Percentiles rank a stretch among this genome's conserved stretches.
Evolutionary conservation across 2,113 vertebrate genomes (phyloP).

Genomic region (Sphyrna mokarran): DNA sequence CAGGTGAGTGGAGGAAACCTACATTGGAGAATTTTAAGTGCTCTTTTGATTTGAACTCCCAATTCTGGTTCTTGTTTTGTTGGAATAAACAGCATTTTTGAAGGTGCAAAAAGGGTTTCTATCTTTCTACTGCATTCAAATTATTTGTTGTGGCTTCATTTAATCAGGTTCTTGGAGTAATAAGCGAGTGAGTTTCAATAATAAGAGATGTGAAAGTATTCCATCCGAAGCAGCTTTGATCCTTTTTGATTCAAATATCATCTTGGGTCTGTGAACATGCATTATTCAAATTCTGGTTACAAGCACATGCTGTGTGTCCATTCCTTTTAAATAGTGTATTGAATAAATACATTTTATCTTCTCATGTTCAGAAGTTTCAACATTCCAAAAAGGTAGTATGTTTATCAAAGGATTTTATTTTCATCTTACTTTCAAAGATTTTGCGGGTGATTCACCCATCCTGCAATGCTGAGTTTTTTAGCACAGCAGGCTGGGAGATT

Average conservation of each 20-base stretch:
- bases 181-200: background rate
- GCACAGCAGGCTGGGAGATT: too few relatives aligned
- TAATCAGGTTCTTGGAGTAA: background rate
- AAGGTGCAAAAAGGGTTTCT: background rate
- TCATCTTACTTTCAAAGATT: too few relatives aligned
- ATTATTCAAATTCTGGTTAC: background rate
- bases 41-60: background rate
- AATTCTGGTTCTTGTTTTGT: background rate
- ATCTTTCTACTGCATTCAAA: background rate
- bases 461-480: too few relatives aligned
- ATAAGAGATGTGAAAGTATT: background rate
- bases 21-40: background rate
- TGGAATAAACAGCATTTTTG: background rate
- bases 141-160: background rate
- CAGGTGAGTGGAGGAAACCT: conserved; percentile 64
- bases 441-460: too few relatives aligned
- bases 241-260: background rate
- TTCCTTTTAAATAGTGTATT: background rate
- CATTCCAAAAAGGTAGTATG: background rate
- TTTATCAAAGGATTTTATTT: background rate
- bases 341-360: background rate
- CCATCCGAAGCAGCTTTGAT: background rate
- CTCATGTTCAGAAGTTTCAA: background rate
- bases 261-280: background rate
- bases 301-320: background rate